Conservation (phyloP, 2,113 vertebrate genomes). For the western clawed frog (Xenopus tropicalis) region UCB_Xtro_10.0 CM004447.2:35760501-35761000, state of each 20-base stretch:
- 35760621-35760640: too few species aligned
- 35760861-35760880: conserved; percentile 37
- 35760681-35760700: not conserved
- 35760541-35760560: too few species aligned
- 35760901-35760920: conserved; percentile 36
- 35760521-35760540: conserved; percentile 59
- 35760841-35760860: conserved; percentile 40
- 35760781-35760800: conserved; percentile 47
- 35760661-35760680: not conserved
- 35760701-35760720: conserved; percentile 50
- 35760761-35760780: conserved; percentile 46
- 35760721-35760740: conserved; percentile 36
- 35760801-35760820: conserved; percentile 21
- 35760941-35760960: conserved; percentile 38
- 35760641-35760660: too few species aligned
- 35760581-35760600: too few species aligned
- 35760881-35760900: conserved; percentile 27
- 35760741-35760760: conserved; percentile 44
- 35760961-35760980: conserved; percentile 27
- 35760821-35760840: conserved; percentile 26
- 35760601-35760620: too few species aligned
- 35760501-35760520: conserved; percentile 56
- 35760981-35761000: not conserved
- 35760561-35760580: too few species aligned
- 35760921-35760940: conserved; percentile 25